Evolutionary conservation across 2,113 vertebrate species (phyloP).

Genomic region (Gorsachius goisagi): DNA sequence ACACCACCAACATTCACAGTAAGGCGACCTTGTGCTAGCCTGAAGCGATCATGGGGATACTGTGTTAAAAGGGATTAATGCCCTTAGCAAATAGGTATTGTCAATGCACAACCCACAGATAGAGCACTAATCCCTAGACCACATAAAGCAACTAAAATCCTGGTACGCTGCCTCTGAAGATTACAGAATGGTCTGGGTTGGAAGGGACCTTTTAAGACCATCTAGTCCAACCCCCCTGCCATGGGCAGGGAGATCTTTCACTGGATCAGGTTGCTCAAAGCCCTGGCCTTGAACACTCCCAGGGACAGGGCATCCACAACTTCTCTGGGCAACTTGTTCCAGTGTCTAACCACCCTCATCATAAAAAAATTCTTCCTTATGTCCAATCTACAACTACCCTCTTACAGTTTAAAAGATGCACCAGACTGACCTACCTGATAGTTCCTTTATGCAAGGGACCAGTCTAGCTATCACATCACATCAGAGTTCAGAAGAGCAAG

Average conservation of each 20-base stretch:
- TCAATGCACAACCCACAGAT: not conserved
- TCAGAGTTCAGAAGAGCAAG: not conserved
- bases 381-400: not conserved
- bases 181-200: not conserved
- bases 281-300: not conserved
- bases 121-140: not conserved
- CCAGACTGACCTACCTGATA: not conserved
- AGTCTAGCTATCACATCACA: not conserved
- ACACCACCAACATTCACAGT: not conserved
- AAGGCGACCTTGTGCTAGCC: not conserved
- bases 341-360: accelerated
- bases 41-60: not conserved
- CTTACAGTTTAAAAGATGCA: not conserved
- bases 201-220: not conserved
- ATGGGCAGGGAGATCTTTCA: no score
- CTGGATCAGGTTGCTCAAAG: not conserved
- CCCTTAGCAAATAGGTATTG: accelerated
- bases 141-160: not conserved
- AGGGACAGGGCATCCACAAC: not conserved
- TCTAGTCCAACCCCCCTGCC: accelerated
- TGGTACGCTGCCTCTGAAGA: not conserved
- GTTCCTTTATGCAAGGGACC: accelerated
- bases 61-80: not conserved
- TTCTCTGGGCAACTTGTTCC: not conserved
- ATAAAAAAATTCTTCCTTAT: not conserved